A percentile compares a stretch with the other conserved stretches of the same genome.
phyloP scores from a whole-genome alignment of 2,797 vertebrate species.

The Scolopax rusticola region DNA sequence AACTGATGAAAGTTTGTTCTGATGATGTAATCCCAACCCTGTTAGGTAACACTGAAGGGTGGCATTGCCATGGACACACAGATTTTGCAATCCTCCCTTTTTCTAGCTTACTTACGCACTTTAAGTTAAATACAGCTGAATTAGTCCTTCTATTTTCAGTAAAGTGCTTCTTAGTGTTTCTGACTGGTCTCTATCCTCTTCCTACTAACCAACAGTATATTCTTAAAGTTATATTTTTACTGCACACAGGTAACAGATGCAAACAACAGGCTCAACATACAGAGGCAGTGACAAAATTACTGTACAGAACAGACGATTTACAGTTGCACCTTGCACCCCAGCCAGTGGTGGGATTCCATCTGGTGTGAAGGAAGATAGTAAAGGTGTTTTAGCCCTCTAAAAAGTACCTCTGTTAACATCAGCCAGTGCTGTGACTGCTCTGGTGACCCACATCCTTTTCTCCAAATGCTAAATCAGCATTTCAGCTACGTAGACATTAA shows the following conservation, averaged over 20 bases:
- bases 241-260: not conserved
- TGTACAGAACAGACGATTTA: not conserved
- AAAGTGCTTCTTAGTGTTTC: not conserved
- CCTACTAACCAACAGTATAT: not conserved
- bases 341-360: not conserved
- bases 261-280: not conserved
- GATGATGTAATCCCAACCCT: not conserved
- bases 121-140: not conserved
- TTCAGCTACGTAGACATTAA: not conserved
- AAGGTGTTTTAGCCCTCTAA: not conserved
- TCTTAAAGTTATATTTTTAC: not conserved
- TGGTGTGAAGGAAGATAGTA: not conserved
- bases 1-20: slow-evolving; percentile 31
- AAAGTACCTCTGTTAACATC: not conserved
- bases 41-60: slow-evolving; percentile 9
- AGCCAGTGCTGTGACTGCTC: not conserved
- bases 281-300: not conserved
- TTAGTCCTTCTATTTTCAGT: not conserved
- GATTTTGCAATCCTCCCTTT: slow-evolving; percentile 42
- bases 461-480: not conserved
- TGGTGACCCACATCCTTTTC: not conserved
- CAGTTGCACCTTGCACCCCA: not conserved
- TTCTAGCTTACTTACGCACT: not conserved
- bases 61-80: not conserved
- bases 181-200: not conserved